phyloP scores from a whole-genome alignment of 1,140 invertebrate species.

The Plectrocnemia conspersa region DNA sequence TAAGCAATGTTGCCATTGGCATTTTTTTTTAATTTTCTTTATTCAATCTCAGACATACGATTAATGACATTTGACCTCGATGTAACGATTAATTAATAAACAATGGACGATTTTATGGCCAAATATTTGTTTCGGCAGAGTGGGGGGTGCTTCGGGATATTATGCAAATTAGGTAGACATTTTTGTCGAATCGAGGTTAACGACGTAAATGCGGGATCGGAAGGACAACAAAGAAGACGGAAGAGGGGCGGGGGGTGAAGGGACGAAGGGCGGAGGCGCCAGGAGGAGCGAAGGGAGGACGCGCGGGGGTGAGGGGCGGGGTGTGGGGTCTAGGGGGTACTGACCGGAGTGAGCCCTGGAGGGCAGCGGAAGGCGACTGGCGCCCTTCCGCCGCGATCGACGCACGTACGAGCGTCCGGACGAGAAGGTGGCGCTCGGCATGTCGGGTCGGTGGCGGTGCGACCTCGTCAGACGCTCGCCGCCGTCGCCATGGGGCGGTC shows the following conservation, averaged over 20 bases:
- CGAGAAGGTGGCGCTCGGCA: constrained; percentile 86
- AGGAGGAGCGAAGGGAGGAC: not conserved
- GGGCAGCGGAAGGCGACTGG: constrained; percentile 57
- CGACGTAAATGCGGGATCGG: not conserved
- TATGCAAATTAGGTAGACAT: too few relatives aligned
- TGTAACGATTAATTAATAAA: too few relatives aligned
- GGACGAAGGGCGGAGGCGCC: not conserved
- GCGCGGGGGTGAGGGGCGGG: not conserved
- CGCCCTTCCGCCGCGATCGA: constrained; percentile 79
- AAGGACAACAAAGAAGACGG: not conserved
- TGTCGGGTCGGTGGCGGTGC: too few relatives aligned
- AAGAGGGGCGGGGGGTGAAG: not conserved
- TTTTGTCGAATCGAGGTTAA: too few relatives aligned
- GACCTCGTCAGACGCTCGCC: too few relatives aligned
- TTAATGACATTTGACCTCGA: too few relatives aligned
- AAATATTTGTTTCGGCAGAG: too few relatives aligned
- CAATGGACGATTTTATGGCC: too few relatives aligned
- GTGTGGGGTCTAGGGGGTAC: not conserved
- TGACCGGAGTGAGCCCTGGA: constrained; percentile 28
- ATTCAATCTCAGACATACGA: too few relatives aligned
- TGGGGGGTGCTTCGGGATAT: too few relatives aligned
- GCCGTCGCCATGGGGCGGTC: not conserved
- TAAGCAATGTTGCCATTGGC: too few relatives aligned
- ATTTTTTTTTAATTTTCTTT: too few relatives aligned
- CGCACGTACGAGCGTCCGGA: constrained; percentile 81